Evolutionary conservation across 2,888 invertebrate genomes (phyloP).

Genomic region (Pristionchus arcanus): DNA sequence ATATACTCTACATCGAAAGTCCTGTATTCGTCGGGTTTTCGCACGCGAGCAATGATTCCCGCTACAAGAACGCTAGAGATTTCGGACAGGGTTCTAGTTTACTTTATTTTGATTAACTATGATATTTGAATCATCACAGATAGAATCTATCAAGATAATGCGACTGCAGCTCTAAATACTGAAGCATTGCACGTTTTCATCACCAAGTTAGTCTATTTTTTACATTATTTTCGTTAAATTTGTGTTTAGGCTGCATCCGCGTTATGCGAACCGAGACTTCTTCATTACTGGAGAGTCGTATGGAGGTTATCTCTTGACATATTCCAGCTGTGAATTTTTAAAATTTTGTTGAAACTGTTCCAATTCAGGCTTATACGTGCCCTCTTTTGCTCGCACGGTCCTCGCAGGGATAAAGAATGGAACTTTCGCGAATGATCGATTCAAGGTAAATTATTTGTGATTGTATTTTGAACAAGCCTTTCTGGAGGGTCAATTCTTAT

Average conservation of each 20-base stretch:
- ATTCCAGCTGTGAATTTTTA: too few species aligned
- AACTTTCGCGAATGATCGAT: neutral
- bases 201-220: neutral
- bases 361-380: neutral
- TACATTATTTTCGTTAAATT: neutral
- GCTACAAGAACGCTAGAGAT: neutral
- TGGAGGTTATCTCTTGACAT: neutral
- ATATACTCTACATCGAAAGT: neutral
- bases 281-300: neutral
- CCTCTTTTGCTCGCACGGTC: neutral
- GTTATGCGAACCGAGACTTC: neutral
- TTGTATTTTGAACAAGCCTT: too few species aligned
- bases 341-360: too few species aligned
- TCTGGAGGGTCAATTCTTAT: too few species aligned
- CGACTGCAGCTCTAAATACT: neutral
- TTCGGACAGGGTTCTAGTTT: neutral
- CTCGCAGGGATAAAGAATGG: neutral
- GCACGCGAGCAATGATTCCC: neutral
- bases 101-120: neutral
- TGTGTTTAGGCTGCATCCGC: neutral
- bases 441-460: too few species aligned
- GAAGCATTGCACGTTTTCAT: neutral
- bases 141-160: neutral
- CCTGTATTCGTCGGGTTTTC: neutral
- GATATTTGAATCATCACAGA: too few species aligned